Evolutionary conservation across 2,888 invertebrate species (phyloP), one percentile per base, ranked within the genome.

Genomic region (Ectemnius continuus): DNA sequence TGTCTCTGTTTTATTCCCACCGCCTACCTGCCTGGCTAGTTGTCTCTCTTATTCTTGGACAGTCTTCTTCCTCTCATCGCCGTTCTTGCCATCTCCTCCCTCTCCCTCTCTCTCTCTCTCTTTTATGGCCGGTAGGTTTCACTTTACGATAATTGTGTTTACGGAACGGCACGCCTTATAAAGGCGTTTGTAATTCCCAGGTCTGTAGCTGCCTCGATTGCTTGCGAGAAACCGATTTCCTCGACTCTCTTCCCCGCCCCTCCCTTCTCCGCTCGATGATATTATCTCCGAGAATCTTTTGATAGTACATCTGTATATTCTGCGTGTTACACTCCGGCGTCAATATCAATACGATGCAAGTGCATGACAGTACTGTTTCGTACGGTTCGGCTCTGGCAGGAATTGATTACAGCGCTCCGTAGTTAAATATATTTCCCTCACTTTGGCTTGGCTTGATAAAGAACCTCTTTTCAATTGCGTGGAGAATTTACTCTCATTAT

Each of bases 71-170:
- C 67, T 28, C 59, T 61, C 48, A n/a, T 58, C 65, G 75, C 67
- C 67, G 47, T 73, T 62, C 63, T 60, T 14, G 16, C 16, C 6
- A 52, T 52, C 48, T 20, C 52, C n/a, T n/a, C n/a, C 52, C 52
- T 52, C 52, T 23, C n/a, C 52, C 52, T 57, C 46, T 16, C 52
- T 52, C 52, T 23, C n/a, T 16, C 52, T 57, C 46, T 16, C 60
- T 14, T 68, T 79, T 45, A 69, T 61, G 69, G 70, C 63, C 60
- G 72, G 75, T 73, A 71, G 76, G 71, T 73, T 78, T 76, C 70
- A 69, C 79, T 75, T 70, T 68, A 79, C 73, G 78, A 77, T 87
- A 87, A 87, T 87, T 87, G 85, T 86, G 85, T 88, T 87, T 87
- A 85, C 82, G 73, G 74, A 81, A 76, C 79, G 82, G 82, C 81